Base-by-base conservation (phyloP, 2,888 invertebrate species). In the Rhaphigaster nebulosa region DNA sequence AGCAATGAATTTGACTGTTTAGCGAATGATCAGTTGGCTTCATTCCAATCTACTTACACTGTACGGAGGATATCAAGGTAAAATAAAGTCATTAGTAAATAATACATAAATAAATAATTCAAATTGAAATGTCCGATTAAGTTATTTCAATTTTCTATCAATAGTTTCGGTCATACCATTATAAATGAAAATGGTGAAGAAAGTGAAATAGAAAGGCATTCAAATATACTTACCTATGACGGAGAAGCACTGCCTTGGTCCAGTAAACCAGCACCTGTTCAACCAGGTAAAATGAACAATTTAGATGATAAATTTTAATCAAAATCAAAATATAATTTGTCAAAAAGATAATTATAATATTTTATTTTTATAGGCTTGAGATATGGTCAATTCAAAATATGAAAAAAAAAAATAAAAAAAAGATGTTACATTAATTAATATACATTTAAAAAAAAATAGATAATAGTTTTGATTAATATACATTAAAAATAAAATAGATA, bases 171-270 rank as follows among this genome's bases (percentile, higher is more conserved):
- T 15, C 90, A 91, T 15, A 91, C 92, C 0, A 90, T 91, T 26
- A 88, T 92, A 23, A 88, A 91, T 70, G 92, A 91, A 60, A 90
- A 91, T 34, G 92, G 92, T 45, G 91, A 91, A 91, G 92, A 92
- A 90, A 90, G 87, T n/a, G 92, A 92, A 65, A 88, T 92, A 60
- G 91, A 87, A 56, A 90, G 92, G 23, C 92, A 92, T 70, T 87
- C 91, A 0, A 91, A 87, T 65, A 91, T 92, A 23, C 70, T 91
- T 41, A 90, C 91, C 5, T 91, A 91, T 60, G 90, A 91, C n/a
- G 90, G 92, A 93, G 90, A 90, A 56, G n/a, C 87, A 13, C 87
- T 91, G 6, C 91, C 92, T 41, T 92, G 92, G 92, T 80, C 90
- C 23, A 91, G 91, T 56, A 91, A 91, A 80, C 91, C 92, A n/a